A percentile compares a stretch with the other conserved stretches of the same genome.
phyloP scores from a whole-genome alignment of 2,888 invertebrate species.

The Drosophila yooni region DNA sequence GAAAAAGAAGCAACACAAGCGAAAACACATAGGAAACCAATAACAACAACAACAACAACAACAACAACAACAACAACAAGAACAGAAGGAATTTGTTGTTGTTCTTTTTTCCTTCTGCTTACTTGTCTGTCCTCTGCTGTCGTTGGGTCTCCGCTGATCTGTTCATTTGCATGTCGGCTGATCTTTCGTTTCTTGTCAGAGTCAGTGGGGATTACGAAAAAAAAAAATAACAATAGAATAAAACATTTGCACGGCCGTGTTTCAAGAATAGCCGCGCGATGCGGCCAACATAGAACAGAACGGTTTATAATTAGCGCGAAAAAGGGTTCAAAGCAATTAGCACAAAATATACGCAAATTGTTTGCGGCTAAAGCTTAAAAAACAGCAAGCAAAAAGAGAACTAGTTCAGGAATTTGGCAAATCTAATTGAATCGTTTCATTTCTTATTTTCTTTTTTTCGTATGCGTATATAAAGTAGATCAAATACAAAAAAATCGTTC shows the following conservation, averaged over 20 bases:
- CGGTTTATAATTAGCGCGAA: constrained; percentile 48
- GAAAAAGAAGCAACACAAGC: constrained; percentile 11
- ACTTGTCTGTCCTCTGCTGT: constrained; percentile 9
- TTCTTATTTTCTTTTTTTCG: not conserved
- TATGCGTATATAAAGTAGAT: not conserved
- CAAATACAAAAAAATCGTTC: not conserved
- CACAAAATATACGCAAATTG: constrained; percentile 10
- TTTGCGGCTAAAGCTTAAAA: not conserved
- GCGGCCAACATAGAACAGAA: constrained; percentile 11
- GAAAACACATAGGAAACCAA: not conserved
- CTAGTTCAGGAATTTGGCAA: constrained; percentile 31
- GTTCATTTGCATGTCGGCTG: constrained; percentile 21
- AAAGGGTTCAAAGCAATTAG: constrained; percentile 51
- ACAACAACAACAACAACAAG: not conserved
- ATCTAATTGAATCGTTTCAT: not conserved
- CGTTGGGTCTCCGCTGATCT: constrained; percentile 26
- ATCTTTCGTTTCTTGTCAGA: constrained; percentile 8
- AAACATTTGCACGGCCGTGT: constrained; percentile 5
- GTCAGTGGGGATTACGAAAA: constrained; percentile 21
- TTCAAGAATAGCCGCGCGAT: constrained; percentile 41
- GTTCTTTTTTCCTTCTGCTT: constrained; percentile 2
- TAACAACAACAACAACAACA: not conserved
- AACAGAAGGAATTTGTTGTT: constrained; percentile 18
- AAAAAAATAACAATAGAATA: not conserved
- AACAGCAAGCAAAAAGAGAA: not conserved